Percentiles rank a stretch among this genome's conserved stretches.
Conservation (phyloP, 2,113 vertebrate genomes). For the Albula glossodonta region DNA sequence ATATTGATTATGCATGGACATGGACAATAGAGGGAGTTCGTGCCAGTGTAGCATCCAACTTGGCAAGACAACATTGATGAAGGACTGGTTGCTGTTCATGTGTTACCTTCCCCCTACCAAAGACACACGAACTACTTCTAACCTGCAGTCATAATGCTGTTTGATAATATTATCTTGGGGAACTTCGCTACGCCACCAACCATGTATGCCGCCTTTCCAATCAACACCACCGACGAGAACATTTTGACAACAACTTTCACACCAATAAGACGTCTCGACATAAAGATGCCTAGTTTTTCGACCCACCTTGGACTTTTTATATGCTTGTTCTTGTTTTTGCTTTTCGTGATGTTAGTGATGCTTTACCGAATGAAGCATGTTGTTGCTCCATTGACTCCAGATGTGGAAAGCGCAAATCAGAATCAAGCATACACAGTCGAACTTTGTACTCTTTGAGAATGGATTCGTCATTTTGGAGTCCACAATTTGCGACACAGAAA, state of each 20-base stretch:
- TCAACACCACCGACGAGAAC: constrained; percentile 30
- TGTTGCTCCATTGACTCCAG: constrained; percentile 43
- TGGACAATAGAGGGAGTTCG: background rate
- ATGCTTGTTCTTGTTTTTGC: constrained; percentile 42
- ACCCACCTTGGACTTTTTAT: constrained; percentile 46
- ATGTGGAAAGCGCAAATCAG: constrained; percentile 36
- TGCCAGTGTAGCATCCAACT: background rate
- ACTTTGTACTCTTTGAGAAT: constrained; percentile 23
- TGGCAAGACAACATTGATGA: background rate
- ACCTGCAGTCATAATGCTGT: constrained; percentile 8
- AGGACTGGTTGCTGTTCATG: background rate
- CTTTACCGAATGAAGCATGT: constrained; percentile 50
- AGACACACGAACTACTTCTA: background rate
- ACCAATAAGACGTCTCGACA: constrained; percentile 28
- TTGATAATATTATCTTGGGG: constrained; percentile 39
- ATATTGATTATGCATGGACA: background rate
- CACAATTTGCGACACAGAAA: background rate
- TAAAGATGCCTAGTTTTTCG: constrained; percentile 43
- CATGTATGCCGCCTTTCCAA: background rate
- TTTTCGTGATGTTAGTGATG: constrained; percentile 45
- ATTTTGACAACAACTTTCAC: constrained; percentile 39
- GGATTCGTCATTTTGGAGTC: background rate
- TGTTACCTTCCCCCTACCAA: background rate
- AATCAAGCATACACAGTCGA: constrained; percentile 39
- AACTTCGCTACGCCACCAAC: constrained; percentile 36